Percentiles rank a stretch among this genome's conserved stretches.
phyloP scores from a whole-genome alignment of 2,888 invertebrate genomes.

The Drosophila dives region DNA sequence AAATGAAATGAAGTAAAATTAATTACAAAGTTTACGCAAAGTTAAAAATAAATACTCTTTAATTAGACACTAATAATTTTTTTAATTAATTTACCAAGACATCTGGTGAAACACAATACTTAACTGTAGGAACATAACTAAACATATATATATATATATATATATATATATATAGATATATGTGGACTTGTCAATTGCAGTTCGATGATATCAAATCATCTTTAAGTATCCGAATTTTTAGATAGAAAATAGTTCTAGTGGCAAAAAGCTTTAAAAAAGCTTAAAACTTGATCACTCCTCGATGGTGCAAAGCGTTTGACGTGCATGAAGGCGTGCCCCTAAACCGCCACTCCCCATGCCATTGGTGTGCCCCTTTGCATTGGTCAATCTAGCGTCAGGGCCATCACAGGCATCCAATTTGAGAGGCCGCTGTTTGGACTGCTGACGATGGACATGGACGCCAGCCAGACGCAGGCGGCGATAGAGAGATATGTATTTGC shows the following conservation, averaged over 20 bases:
- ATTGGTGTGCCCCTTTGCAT: conserved; percentile 41
- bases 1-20: background rate
- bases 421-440: conserved; percentile 40
- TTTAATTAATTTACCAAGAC: background rate
- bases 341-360: conserved; percentile 54
- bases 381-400: conserved; percentile 36
- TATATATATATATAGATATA: background rate
- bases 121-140: conserved; percentile 37
- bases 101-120: conserved; percentile 12
- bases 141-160: background rate
- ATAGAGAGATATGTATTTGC: conserved; percentile 93
- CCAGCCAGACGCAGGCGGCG: conserved; percentile 88
- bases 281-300: conserved; percentile 66
- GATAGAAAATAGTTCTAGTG: background rate
- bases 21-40: background rate
- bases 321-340: conserved; percentile 59
- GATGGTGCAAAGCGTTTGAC: conserved; percentile 78
- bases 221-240: background rate
- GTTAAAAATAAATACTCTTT: background rate
- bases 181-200: background rate
- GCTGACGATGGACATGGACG: conserved; percentile 85
- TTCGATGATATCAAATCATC: background rate
- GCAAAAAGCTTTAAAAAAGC: too few species aligned
- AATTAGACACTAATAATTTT: background rate
- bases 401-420: conserved; percentile 44